Evolutionary conservation across 1,140 invertebrate species (phyloP).

Genomic region (Apis florea): DNA sequence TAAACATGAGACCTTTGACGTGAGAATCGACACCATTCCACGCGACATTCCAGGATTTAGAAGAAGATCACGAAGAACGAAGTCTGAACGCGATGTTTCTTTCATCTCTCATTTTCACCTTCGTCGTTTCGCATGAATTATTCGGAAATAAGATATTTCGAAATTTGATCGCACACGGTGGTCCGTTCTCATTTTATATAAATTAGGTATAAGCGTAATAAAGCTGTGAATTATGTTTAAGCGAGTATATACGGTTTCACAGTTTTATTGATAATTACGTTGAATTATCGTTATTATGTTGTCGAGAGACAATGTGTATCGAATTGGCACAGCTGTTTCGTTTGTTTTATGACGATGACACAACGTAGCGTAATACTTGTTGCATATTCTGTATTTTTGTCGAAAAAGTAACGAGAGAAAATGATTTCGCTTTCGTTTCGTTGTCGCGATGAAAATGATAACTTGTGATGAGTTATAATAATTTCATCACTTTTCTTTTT

Average conservation of each 20-base stretch:
- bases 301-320: background rate
- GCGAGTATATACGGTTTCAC: background rate
- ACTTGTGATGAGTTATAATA: no score
- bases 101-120: background rate
- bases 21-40: slow-evolving; percentile 30
- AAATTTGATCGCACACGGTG: background rate
- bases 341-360: background rate
- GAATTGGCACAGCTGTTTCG: background rate
- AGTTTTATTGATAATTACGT: background rate
- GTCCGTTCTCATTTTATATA: no score
- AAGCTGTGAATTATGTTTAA: background rate
- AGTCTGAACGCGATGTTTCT: background rate
- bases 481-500: no score
- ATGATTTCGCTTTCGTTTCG: background rate
- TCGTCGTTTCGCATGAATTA: background rate
- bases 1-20: slow-evolving; percentile 2
- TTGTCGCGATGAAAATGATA: background rate
- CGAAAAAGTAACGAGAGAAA: background rate
- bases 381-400: background rate
- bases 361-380: background rate
- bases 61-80: background rate
- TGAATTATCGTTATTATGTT: background rate
- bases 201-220: background rate
- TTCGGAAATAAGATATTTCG: background rate
- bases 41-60: slow-evolving; percentile 13